Conservation (phyloP, 1,140 invertebrate genomes). For the Colletes latitarsis region DNA sequence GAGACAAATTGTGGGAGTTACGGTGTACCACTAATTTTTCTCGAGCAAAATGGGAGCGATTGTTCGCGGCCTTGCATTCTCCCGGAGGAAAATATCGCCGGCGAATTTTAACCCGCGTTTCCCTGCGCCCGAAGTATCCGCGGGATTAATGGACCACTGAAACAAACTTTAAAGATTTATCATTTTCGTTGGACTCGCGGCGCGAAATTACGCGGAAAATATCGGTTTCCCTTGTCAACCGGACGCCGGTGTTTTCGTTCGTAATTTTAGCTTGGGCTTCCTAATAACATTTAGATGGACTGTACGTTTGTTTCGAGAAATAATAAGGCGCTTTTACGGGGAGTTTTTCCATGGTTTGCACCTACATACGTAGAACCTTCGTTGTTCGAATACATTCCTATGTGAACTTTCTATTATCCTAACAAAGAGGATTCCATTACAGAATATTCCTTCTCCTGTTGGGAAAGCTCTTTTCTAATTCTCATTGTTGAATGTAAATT, state of each 20-base stretch:
- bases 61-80: neutral
- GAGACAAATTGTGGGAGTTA: slow-evolving; percentile 39
- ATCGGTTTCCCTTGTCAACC: neutral
- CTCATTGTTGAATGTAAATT: too few species aligned
- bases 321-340: too few species aligned
- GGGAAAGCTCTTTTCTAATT: too few species aligned
- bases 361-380: too few species aligned
- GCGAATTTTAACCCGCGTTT: slow-evolving; percentile 32
- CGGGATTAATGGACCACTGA: slow-evolving; percentile 21
- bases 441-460: too few species aligned
- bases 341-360: too few species aligned
- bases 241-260: neutral
- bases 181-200: neutral
- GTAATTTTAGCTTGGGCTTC: neutral
- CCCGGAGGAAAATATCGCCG: slow-evolving; percentile 19
- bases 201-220: neutral
- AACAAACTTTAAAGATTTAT: slow-evolving; percentile 18
- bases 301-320: too few species aligned
- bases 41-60: neutral
- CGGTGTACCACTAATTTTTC: slow-evolving; percentile 34
- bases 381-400: too few species aligned
- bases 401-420: too few species aligned
- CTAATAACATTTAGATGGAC: too few species aligned
- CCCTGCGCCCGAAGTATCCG: neutral
- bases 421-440: too few species aligned